phyloP scores from a whole-genome alignment of 2,888 invertebrate genomes.

The Drosophila conformis region DNA sequence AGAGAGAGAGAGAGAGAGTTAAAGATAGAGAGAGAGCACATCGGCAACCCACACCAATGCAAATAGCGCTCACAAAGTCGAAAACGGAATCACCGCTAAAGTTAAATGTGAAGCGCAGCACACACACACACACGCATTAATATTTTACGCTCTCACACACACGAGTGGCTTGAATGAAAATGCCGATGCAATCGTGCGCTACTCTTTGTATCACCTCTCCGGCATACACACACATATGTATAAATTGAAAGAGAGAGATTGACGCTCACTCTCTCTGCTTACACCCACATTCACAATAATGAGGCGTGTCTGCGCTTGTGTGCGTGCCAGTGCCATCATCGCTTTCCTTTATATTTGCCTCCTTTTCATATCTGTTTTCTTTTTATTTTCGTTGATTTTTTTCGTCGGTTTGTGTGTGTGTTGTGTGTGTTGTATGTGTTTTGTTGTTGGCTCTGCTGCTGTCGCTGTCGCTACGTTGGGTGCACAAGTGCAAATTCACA shows the following conservation, averaged over 20 bases:
- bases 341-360: constrained; percentile 73
- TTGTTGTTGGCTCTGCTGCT: constrained; percentile 28
- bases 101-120: constrained; percentile 65
- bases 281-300: constrained; percentile 41
- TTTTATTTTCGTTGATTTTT: constrained; percentile 62
- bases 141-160: constrained; percentile 32
- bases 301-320: constrained; percentile 44
- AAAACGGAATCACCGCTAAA: constrained; percentile 76
- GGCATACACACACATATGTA: constrained; percentile 13
- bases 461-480: constrained; percentile 43
- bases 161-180: constrained; percentile 79
- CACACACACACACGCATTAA: constrained; percentile 13
- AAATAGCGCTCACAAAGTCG: constrained; percentile 51
- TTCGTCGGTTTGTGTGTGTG: constrained; percentile 28
- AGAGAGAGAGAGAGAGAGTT: neutral
- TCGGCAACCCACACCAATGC: constrained; percentile 38
- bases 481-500: constrained; percentile 81
- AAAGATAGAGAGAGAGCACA: constrained; percentile 4
- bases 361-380: constrained; percentile 67
- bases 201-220: constrained; percentile 45
- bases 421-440: constrained; percentile 31
- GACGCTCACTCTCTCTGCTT: constrained; percentile 17
- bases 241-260: constrained; percentile 8
- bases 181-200: constrained; percentile 79
- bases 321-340: constrained; percentile 69